Evolutionary conservation across 2,888 invertebrate genomes (phyloP), one percentile per base, ranked within the genome.

Genomic region (Monoplex corrugatus): DNA sequence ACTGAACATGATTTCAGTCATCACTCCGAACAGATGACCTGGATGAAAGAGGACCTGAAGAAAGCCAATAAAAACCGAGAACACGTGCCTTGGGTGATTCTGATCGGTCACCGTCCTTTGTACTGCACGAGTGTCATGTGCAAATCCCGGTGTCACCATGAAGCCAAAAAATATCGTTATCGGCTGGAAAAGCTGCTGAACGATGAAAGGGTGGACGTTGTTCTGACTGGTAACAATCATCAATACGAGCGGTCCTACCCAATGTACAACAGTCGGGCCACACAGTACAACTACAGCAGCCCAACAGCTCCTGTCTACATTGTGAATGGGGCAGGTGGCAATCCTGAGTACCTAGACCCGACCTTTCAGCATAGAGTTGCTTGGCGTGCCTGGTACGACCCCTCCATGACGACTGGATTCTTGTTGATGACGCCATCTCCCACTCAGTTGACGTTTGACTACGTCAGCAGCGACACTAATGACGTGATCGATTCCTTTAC

Each of bases 191-290:
- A 90, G 35, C 84, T 92, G 32, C 80, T 92, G 23, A 72, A 90
- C 38, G 40, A 91, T 45, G 89, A 92, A 83, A 84, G 89, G 13
- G 92, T 92, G n/a, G 91, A 92, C 75, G 90, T 92, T 44, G 87
- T 82, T 45, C 50, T 89, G 43, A 83, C 87, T 35, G 91, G 91
- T 0, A 91, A 92, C 88, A 89, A 89, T 19, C 92, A 92, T 80
- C 90, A 88, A 57, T 92, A 92, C 68, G 92, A 92, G 72, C 87
- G 92, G 32, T 84, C 90, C 45, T 92, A 87, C 44, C 92, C 91
- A 2, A 89, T 92, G 13, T 91, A 90, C 63, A 83, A 87, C 10
- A 45, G 87, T 43, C 50, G 68, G 32, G 75, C 87, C 45, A 82
- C 84, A 19, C 90, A 88, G 80, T 68, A 32, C 43, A 78, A 91